A percentile compares a stretch with the other conserved stretches of the same genome.
phyloP scores from a whole-genome alignment of 2,797 vertebrate species.

The Pseudocheirus occidentalis region DNA sequence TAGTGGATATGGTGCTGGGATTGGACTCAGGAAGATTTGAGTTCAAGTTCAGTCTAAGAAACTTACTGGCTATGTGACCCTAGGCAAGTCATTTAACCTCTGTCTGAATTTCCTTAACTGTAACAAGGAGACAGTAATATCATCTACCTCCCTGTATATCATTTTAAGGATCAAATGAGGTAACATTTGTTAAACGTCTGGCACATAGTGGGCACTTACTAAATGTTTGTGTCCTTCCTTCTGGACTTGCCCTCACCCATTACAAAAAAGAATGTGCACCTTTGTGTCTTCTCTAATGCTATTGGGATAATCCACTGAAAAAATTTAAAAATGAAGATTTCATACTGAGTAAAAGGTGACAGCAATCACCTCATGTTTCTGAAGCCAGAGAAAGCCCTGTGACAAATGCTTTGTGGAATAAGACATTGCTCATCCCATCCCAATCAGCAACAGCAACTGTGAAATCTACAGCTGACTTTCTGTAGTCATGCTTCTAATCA shows the following conservation, averaged over 20 bases:
- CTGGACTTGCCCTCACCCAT: neutral
- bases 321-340: neutral
- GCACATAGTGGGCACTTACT: neutral
- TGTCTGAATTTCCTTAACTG: neutral
- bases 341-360: neutral
- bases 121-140: neutral
- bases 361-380: neutral
- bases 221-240: neutral
- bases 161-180: neutral
- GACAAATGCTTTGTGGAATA: neutral
- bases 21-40: neutral
- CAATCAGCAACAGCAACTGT: neutral
- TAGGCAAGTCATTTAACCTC: neutral
- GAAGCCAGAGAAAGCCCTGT: neutral
- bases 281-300: neutral
- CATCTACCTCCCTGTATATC: neutral
- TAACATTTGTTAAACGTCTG: neutral
- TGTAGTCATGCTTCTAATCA: conserved; percentile 42
- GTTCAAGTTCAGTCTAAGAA: neutral
- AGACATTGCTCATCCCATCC: neutral
- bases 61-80: neutral
- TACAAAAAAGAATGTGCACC: neutral
- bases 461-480: neutral
- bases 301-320: neutral
- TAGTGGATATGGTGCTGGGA: neutral